Conservation (phyloP, 2,113 vertebrate species). For the Erythrocercus mccallii region DNA sequence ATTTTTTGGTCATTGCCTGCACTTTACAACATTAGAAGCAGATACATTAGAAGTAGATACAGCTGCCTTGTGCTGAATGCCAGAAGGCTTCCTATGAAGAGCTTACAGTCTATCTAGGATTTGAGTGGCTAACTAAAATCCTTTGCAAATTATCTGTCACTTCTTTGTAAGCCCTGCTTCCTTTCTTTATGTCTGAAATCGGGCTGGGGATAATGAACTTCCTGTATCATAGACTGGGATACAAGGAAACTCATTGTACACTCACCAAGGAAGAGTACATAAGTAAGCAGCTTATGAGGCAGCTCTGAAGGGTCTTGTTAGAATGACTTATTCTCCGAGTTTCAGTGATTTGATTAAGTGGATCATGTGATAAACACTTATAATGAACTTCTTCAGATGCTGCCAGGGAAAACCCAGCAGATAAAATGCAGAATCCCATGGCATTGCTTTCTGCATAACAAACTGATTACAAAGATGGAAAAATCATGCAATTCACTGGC, state of each 20-base stretch:
- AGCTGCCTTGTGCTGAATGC: neutral
- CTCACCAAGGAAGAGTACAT: slow-evolving; percentile 64
- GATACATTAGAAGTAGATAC: neutral
- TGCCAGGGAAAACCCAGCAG: slow-evolving; percentile 71
- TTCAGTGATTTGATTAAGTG: slow-evolving; percentile 72
- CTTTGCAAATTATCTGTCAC: slow-evolving; percentile 66
- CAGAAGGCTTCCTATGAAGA: neutral
- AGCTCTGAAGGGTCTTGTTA: slow-evolving; percentile 71
- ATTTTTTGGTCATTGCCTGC: neutral
- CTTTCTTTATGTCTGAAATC: slow-evolving; percentile 62
- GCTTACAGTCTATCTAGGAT: slow-evolving; percentile 16
- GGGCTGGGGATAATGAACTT: slow-evolving; percentile 71
- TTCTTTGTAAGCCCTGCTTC: slow-evolving; percentile 69
- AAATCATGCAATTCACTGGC: slow-evolving; percentile 32
- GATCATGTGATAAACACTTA: slow-evolving; percentile 70
- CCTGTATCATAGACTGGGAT: slow-evolving; percentile 61
- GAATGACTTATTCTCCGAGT: slow-evolving; percentile 68
- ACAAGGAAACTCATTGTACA: slow-evolving; percentile 76
- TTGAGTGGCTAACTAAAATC: slow-evolving; percentile 49
- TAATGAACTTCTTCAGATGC: slow-evolving; percentile 73
- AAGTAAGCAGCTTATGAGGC: slow-evolving; percentile 69
- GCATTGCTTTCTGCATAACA: slow-evolving; percentile 51
- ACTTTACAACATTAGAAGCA: neutral
- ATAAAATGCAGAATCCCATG: slow-evolving; percentile 58
- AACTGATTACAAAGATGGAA: slow-evolving; percentile 50